These are phyloP conservation scores for Novumbra hubbsi DNA, from an alignment of 2,797 vertebrate genomes.

Conservation along the genomic window DNA sequence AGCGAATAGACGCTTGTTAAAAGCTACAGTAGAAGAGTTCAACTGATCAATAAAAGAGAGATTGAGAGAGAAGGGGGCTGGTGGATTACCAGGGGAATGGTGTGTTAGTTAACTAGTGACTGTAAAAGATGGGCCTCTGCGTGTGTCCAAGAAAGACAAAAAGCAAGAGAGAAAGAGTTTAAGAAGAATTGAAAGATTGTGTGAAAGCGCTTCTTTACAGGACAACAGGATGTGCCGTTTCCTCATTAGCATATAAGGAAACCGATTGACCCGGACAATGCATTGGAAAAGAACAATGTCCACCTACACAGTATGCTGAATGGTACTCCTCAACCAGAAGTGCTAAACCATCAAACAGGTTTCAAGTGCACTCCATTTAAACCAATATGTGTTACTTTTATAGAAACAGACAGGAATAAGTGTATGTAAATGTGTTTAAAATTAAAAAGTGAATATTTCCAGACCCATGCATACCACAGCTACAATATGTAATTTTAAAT, in stretches of 20 bases:
- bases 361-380: neutral
- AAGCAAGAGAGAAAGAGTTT: neutral
- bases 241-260: conserved; percentile 45
- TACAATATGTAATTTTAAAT: neutral
- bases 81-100: neutral
- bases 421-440: too few relatives aligned
- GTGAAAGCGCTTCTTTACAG: neutral
- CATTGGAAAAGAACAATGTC: conserved; percentile 49
- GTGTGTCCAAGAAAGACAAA: neutral
- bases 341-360: conserved; percentile 6
- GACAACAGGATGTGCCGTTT: conserved; percentile 11
- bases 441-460: neutral
- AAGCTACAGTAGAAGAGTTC: conserved; percentile 37
- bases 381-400: neutral
- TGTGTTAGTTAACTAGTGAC: neutral
- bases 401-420: too few relatives aligned
- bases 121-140: neutral
- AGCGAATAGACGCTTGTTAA: conserved; percentile 57
- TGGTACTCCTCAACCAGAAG: conserved; percentile 41
- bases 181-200: neutral
- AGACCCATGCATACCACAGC: neutral
- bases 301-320: conserved; percentile 61
- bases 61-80: neutral
- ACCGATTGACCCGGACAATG: conserved; percentile 57
- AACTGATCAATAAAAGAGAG: conserved; percentile 52